Percentiles rank a stretch among this genome's conserved stretches.
Conservation (phyloP, 2,113 vertebrate genomes). For the Podarcis muralis region DNA sequence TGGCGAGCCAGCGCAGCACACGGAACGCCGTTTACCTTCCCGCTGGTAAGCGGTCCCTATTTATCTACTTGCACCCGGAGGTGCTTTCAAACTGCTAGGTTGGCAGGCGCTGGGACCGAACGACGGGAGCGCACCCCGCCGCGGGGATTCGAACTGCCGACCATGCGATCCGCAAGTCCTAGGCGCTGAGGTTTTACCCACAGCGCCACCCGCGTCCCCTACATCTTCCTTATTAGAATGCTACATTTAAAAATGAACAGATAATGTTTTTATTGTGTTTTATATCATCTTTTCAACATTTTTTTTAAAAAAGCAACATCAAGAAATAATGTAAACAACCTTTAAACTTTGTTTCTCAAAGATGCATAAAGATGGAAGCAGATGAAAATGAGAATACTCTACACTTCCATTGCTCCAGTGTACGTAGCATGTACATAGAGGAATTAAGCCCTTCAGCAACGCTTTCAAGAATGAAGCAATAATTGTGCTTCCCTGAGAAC, state of each 20-base stretch:
- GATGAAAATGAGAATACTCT: background rate
- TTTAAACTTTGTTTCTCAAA: background rate
- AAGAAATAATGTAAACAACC: background rate
- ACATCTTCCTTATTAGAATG: background rate
- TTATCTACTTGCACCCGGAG: too few species aligned
- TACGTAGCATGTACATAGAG: background rate
- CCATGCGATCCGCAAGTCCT: too few species aligned
- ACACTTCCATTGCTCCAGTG: background rate
- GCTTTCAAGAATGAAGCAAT: background rate
- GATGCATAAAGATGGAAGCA: background rate
- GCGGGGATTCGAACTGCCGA: too few species aligned
- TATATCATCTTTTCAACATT: background rate
- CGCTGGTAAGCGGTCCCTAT: too few species aligned
- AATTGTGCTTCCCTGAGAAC: background rate
- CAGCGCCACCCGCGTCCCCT: too few species aligned
- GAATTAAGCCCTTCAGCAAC: background rate
- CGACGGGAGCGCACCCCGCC: too few species aligned
- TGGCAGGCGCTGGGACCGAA: too few species aligned
- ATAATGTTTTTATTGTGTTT: background rate
- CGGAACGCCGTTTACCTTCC: too few species aligned
- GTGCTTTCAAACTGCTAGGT: too few species aligned
- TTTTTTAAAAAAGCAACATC: background rate
- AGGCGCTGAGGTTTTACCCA: too few species aligned
- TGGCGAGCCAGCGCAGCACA: too few species aligned
- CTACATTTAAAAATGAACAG: background rate